Evolutionary conservation across 2,888 invertebrate genomes (phyloP).

Genomic region (Cabera pusaria): DNA sequence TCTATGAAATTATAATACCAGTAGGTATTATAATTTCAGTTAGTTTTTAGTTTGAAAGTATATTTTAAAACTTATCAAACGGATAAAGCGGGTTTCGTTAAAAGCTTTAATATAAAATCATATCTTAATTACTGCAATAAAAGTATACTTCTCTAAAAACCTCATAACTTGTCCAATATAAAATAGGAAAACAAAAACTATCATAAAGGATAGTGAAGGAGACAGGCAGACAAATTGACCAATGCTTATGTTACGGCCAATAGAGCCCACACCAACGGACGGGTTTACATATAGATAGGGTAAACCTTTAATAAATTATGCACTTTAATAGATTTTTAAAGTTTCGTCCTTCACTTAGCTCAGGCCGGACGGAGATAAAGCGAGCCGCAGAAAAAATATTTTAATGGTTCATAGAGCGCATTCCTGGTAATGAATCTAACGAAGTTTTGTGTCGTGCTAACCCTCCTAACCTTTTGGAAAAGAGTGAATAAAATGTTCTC

Average conservation of each 20-base stretch:
- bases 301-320: constrained; percentile 64
- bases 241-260: constrained; percentile 56
- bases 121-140: constrained; percentile 80
- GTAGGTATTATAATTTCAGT: too few species aligned
- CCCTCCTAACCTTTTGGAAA: constrained; percentile 51
- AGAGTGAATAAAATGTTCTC: constrained; percentile 58
- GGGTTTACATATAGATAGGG: constrained; percentile 46
- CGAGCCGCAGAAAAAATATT: constrained; percentile 40
- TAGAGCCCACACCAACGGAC: constrained; percentile 50
- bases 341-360: constrained; percentile 44
- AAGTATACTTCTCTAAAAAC: constrained; percentile 67
- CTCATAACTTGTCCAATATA: constrained; percentile 68
- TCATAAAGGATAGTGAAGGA: constrained; percentile 56
- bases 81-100: constrained; percentile 57
- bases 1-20: too few species aligned
- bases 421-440: constrained; percentile 37
- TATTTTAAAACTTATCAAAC: constrained; percentile 31
- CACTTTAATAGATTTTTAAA: constrained; percentile 56
- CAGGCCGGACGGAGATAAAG: constrained; percentile 43
- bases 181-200: constrained; percentile 69
- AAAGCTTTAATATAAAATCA: constrained; percentile 69
- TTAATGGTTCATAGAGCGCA: constrained; percentile 41
- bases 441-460: constrained; percentile 52
- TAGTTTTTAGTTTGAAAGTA: constrained; percentile 6
- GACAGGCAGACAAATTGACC: constrained; percentile 66